A percentile compares a stretch with the other conserved stretches of the same genome.
phyloP scores from a whole-genome alignment of 2,113 vertebrate genomes.

The Stegostoma tigrinum region DNA sequence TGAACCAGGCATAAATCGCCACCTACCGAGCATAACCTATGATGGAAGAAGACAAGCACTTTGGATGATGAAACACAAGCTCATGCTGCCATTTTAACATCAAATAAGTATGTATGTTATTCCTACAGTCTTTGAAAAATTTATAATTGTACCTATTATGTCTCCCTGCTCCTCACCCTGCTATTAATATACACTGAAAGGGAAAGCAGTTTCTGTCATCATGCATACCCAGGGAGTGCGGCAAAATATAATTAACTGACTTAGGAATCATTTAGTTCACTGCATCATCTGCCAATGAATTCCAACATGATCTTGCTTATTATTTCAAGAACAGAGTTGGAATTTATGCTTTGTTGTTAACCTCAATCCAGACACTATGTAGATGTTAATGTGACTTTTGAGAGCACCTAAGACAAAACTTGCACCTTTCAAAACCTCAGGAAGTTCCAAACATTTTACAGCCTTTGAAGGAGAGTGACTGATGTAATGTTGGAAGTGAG shows the following conservation, averaged over 20 bases:
- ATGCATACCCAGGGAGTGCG: neutral
- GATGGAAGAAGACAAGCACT: neutral
- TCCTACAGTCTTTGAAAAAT: neutral
- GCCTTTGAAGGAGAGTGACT: neutral
- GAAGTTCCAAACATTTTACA: neutral
- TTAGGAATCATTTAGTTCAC: slow-evolving; percentile 23
- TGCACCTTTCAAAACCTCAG: neutral
- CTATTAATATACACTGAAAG: slow-evolving; percentile 14
- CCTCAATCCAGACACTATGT: neutral
- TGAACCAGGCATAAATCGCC: slow-evolving; percentile 32
- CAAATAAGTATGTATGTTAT: slow-evolving; percentile 13
- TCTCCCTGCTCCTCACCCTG: neutral
- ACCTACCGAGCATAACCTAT: slow-evolving; percentile 6
- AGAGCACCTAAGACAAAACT: neutral
- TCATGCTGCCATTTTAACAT: slow-evolving; percentile 32
- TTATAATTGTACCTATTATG: slow-evolving; percentile 27
- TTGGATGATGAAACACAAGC: neutral
- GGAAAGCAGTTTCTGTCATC: slow-evolving; percentile 26
- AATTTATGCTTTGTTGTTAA: neutral
- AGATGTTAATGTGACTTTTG: neutral
- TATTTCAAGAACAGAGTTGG: neutral
- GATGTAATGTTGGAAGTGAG: neutral
- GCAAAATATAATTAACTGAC: slow-evolving; percentile 9
- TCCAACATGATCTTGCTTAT: neutral
- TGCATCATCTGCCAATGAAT: neutral